Conservation (phyloP, 1,140 invertebrate species). For the Neotoxoptera formosana region DNA sequence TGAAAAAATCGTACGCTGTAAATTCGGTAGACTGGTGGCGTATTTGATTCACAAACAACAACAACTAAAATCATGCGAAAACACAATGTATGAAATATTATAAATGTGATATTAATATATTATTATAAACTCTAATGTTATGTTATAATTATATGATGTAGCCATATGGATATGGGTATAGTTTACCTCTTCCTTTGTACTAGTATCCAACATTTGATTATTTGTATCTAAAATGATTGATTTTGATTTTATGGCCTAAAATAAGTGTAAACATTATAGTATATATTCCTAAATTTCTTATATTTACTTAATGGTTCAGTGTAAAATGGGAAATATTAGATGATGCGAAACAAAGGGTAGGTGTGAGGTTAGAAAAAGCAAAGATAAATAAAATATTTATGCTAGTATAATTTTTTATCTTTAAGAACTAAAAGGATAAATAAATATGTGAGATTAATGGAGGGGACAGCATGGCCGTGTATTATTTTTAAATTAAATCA, state of each 20-base stretch:
- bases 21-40: slow-evolving; percentile 35
- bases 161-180: background rate
- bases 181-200: slow-evolving; percentile 58
- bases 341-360: too few relatives aligned
- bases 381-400: too few relatives aligned
- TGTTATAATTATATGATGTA: background rate
- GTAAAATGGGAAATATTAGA: background rate
- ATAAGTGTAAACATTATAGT: background rate
- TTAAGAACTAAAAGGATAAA: too few relatives aligned
- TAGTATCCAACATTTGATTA: slow-evolving; percentile 54
- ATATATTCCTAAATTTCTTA: background rate
- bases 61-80: slow-evolving; percentile 44
- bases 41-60: slow-evolving; percentile 58
- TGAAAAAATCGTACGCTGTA: slow-evolving; percentile 58
- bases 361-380: too few relatives aligned
- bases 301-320: background rate
- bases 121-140: background rate
- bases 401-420: too few relatives aligned
- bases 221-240: slow-evolving; percentile 55
- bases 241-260: slow-evolving; percentile 55
- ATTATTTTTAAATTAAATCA: too few relatives aligned
- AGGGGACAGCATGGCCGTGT: too few relatives aligned
- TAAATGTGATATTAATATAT: too few relatives aligned
- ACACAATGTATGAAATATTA: background rate
- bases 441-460: too few relatives aligned